Evolutionary conservation across 1,140 invertebrate species (phyloP).

Genomic region (Saccostrea glomerata): DNA sequence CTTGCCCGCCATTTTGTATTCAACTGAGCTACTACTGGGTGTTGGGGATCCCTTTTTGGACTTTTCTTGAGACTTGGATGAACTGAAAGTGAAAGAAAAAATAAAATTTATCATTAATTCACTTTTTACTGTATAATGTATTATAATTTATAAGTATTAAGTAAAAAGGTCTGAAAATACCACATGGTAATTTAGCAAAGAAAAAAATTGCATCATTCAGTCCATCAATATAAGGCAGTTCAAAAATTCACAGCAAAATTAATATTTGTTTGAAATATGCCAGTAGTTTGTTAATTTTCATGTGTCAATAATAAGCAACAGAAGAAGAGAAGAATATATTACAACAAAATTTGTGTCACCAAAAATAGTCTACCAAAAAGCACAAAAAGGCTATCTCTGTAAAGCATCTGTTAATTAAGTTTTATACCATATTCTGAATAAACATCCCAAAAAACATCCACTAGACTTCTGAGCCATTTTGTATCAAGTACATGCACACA

Average conservation of each 20-base stretch:
- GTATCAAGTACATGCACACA: not conserved
- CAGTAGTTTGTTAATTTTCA: not conserved
- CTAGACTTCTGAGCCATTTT: not conserved
- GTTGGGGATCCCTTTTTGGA: slow-evolving; percentile 43
- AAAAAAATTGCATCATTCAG: too few relatives aligned
- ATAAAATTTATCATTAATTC: not conserved
- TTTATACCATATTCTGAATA: not conserved
- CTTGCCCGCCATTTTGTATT: slow-evolving; percentile 54
- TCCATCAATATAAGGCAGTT: too few relatives aligned
- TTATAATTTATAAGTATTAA: too few relatives aligned
- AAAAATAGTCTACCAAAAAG: too few relatives aligned
- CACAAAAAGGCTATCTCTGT: not conserved
- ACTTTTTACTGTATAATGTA: too few relatives aligned
- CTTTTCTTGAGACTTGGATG: slow-evolving; percentile 41
- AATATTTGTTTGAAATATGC: not conserved
- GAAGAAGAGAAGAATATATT: not conserved
- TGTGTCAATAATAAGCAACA: not conserved
- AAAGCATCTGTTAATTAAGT: not conserved
- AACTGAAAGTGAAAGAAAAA: slow-evolving; percentile 44
- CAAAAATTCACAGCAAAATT: not conserved
- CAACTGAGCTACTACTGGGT: slow-evolving; percentile 46
- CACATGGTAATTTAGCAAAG: too few relatives aligned
- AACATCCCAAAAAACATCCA: not conserved
- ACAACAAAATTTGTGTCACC: not conserved
- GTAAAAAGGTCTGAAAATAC: too few relatives aligned